Percentiles rank a stretch among this genome's conserved stretches.
phyloP scores from a whole-genome alignment of 2,888 invertebrate genomes.

The Toxonevra muliebris region DNA sequence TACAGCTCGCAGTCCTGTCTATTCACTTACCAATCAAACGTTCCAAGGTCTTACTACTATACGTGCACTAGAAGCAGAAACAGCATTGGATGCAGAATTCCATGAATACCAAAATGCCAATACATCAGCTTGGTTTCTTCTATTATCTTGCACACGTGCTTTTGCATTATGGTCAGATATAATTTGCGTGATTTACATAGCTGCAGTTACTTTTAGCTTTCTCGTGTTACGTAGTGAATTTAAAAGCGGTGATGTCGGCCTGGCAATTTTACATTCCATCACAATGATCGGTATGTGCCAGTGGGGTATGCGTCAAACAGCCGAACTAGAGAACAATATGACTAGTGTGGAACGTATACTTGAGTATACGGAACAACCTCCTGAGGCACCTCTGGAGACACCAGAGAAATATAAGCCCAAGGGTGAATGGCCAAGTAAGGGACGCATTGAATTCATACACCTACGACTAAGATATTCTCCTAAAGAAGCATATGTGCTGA shows the following conservation, averaged over 20 bases:
- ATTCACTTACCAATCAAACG: constrained; percentile 78
- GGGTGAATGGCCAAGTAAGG: constrained; percentile 75
- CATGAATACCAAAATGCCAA: constrained; percentile 73
- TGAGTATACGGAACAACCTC: constrained; percentile 78
- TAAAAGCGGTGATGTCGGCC: constrained; percentile 72
- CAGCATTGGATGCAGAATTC: constrained; percentile 71
- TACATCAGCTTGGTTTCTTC: constrained; percentile 80
- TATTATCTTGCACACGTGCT: constrained; percentile 88
- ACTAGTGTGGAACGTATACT: constrained; percentile 84
- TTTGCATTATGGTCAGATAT: constrained; percentile 93
- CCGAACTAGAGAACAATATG: constrained; percentile 84
- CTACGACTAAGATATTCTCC: constrained; percentile 76
- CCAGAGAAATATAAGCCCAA: constrained; percentile 63
- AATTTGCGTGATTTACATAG: constrained; percentile 86
- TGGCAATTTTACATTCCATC: constrained; percentile 78
- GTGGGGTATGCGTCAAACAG: constrained; percentile 87
- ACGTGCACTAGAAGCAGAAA: constrained; percentile 75
- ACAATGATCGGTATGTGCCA: constrained; percentile 78
- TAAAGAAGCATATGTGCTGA: constrained; percentile 77
- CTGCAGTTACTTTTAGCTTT: constrained; percentile 85
- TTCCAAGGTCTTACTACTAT: constrained; percentile 81
- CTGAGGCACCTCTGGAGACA: constrained; percentile 70
- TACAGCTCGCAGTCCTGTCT: constrained; percentile 81
- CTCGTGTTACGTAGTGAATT: constrained; percentile 69
- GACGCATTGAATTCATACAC: constrained; percentile 73